Evolutionary conservation across 1,140 invertebrate species (phyloP), one percentile per base, ranked within the genome.

Genomic region (Parapsyche elsis): DNA sequence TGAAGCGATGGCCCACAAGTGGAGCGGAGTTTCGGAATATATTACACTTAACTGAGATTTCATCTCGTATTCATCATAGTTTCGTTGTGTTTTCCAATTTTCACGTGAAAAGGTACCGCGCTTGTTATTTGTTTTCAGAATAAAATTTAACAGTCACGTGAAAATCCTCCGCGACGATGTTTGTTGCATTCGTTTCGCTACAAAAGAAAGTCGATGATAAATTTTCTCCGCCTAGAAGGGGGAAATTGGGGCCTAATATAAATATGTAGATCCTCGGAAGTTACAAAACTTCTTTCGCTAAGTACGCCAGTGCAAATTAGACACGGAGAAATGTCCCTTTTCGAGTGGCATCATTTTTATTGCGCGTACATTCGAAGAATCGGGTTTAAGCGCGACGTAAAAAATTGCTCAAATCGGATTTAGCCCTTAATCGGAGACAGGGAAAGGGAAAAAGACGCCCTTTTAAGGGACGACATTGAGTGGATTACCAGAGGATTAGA

Each of bases 371-470:
- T 12, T 14, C 49, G 49, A 16, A 16, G 49, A 14, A 16, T 16
- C 10, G 16, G 49, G 12, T 14, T 53, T 53, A 53, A 16, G 10
- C 16, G 12, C 49, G 49, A 14, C 10, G 10, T 4, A 53, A 53
- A 53, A 53, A 53, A 53, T 53, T 53, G 49, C 49, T 16, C 49
- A 53, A 53, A 53, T 53, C 49, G 49, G 49, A 53, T 53, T 53
- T 53, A 53, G 16, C 2, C 49, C 49, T 16, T 5, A 53, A 53
- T 53, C 49, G 49, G 49, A 53, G 49, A 53, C 4, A 12, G 16
- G 10, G 49, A 2, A 53, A 14, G 49, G 45, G 5, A 38, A 38
- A 38, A 38, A 16, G 49, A 12, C 49, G 2, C 16, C 10, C 49
- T 12, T 7, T 7, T 7, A 38, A 38, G 7, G 30, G 30, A 38